Conservation (phyloP, 1,140 invertebrate genomes). For the Lasioglossum baleicum region DNA sequence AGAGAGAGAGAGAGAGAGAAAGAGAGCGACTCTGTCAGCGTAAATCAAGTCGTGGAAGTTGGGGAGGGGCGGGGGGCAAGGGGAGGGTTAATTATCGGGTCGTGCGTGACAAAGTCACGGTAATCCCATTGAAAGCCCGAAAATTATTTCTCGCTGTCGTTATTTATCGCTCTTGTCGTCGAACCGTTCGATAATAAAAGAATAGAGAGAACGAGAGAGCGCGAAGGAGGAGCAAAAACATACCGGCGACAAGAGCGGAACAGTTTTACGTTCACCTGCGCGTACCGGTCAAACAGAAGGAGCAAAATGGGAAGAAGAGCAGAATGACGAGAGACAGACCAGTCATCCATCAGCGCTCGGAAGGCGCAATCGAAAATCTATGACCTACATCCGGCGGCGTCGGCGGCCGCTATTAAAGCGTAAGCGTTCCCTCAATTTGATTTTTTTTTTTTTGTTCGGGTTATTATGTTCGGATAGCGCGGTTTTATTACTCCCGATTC, state of each 20-base stretch:
- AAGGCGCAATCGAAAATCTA: slow-evolving; percentile 4
- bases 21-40: neutral
- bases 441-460: neutral
- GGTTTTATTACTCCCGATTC: neutral
- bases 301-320: neutral
- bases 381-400: neutral
- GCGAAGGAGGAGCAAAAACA: neutral
- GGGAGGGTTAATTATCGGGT: neutral
- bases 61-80: too few species aligned
- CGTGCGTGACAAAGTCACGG: slow-evolving; percentile 1
- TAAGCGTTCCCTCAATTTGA: neutral
- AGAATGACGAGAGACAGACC: neutral
- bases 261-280: neutral
- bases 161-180: slow-evolving; percentile 7
- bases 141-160: neutral
- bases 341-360: neutral
- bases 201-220: neutral
- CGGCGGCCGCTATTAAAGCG: neutral
- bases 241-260: neutral
- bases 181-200: neutral
- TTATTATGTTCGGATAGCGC: slow-evolving; percentile 1
- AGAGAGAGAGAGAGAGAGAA: neutral
- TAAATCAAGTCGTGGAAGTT: neutral
- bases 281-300: neutral
- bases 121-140: slow-evolving; percentile 4